Percentiles rank a stretch among this genome's conserved stretches.
These are phyloP conservation scores for Papilio glaucus DNA, from an alignment of 1,140 invertebrate species.

Conservation along the genomic window DNA sequence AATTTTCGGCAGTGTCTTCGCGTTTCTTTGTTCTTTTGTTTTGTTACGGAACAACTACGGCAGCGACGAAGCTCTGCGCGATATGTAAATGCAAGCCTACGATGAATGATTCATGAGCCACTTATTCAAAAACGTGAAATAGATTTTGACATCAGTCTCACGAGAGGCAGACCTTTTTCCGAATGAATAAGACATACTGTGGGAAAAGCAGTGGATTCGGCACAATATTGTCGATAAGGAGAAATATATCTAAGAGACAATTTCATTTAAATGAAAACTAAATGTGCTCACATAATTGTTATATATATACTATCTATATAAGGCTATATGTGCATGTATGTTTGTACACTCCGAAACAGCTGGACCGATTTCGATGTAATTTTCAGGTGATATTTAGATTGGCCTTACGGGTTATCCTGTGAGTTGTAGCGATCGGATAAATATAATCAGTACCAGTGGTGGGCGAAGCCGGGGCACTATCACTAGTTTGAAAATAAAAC, in stretches of 20 bases:
- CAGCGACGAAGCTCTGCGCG: slow-evolving; percentile 8
- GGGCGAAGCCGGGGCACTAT: too few relatives aligned
- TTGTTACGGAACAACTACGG: slow-evolving; percentile 12
- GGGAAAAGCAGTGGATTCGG: slow-evolving; percentile 2
- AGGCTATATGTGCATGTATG: too few relatives aligned
- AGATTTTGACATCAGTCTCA: slow-evolving; percentile 34
- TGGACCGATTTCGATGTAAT: too few relatives aligned
- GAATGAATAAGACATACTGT: slow-evolving; percentile 24
- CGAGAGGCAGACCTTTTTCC: slow-evolving; percentile 18
- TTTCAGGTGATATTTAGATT: too few relatives aligned
- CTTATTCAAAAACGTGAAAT: slow-evolving; percentile 37
- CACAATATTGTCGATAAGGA: not conserved
- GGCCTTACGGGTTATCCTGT: too few relatives aligned
- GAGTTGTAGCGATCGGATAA: too few relatives aligned
- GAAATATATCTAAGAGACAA: too few relatives aligned
- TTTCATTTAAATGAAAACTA: too few relatives aligned
- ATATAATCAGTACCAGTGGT: too few relatives aligned
- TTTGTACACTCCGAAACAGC: too few relatives aligned
- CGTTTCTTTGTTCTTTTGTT: slow-evolving; percentile 34
- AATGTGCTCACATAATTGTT: too few relatives aligned
- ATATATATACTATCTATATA: too few relatives aligned
- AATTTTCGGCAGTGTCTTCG: slow-evolving; percentile 31
- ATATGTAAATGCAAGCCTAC: slow-evolving; percentile 36
- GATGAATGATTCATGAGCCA: slow-evolving; percentile 36
- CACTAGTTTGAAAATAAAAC: not conserved